phyloP scores from a whole-genome alignment of 1,140 invertebrate genomes.

The Aphaenogaster rudis region DNA sequence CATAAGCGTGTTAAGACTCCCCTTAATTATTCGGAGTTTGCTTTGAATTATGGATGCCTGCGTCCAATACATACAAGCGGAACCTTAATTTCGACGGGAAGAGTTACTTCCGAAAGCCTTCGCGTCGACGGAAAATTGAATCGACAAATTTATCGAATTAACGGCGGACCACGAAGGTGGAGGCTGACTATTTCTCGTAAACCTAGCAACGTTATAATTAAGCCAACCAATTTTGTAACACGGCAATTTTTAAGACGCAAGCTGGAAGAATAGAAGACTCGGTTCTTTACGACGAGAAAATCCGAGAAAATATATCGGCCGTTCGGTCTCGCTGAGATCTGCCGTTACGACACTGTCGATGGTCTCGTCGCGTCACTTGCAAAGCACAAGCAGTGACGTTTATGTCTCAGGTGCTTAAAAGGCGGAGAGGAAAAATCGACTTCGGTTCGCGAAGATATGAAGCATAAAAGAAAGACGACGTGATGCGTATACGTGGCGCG shows the following conservation, averaged over 20 bases:
- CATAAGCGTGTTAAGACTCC: conserved; percentile 17
- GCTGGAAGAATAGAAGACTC: neutral
- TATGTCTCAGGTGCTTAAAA: conserved; percentile 46
- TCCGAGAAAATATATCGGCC: conserved; percentile 21
- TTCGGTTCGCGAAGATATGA: neutral
- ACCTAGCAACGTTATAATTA: conserved; percentile 16
- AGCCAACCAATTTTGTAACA: neutral
- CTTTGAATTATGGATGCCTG: conserved; percentile 49
- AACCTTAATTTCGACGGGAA: neutral
- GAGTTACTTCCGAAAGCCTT: neutral
- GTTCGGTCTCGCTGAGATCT: neutral
- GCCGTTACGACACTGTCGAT: conserved; percentile 20
- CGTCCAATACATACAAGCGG: neutral
- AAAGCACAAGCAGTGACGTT: conserved; percentile 27
- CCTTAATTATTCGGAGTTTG: conserved; percentile 42
- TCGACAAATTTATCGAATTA: conserved; percentile 42
- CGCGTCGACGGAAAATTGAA: conserved; percentile 4
- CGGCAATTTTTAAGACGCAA: conserved; percentile 10
- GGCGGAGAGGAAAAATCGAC: neutral
- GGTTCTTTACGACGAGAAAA: conserved; percentile 25
- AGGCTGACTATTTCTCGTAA: neutral
- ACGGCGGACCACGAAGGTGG: neutral
- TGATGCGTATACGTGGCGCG: neutral
- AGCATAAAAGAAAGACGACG: neutral
- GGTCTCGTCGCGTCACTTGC: conserved; percentile 22